Percentiles rank a stretch among this genome's conserved stretches.
phyloP scores from a whole-genome alignment of 2,797 vertebrate genomes.

The Acanthurus tractus region DNA sequence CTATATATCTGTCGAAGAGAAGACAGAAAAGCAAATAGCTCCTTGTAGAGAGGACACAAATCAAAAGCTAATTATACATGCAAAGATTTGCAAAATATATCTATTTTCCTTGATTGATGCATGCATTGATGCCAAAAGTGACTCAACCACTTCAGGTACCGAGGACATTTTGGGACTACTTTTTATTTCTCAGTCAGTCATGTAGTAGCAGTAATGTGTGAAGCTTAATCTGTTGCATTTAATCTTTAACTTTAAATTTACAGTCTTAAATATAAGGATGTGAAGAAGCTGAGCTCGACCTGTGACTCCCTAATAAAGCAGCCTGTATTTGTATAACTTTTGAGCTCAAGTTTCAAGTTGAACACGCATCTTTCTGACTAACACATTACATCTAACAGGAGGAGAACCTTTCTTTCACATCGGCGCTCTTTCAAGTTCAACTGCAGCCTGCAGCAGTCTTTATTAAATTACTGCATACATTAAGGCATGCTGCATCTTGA shows the following conservation, averaged over 20 bases:
- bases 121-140: too few relatives aligned
- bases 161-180: not conserved
- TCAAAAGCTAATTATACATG: too few relatives aligned
- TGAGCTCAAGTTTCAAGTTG: conserved; percentile 39
- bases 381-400: conserved; percentile 48
- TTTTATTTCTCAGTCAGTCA: not conserved
- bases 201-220: not conserved
- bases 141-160: not conserved
- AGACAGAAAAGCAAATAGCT: too few relatives aligned
- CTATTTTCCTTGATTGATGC: too few relatives aligned
- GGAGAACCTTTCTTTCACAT: conserved; percentile 52
- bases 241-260: not conserved
- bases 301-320: conserved; percentile 1
- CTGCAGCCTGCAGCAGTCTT: conserved; percentile 58
- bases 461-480: conserved; percentile 65
- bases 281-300: conserved; percentile 3
- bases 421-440: conserved; percentile 58
- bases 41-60: too few relatives aligned
- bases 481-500: conserved; percentile 61
- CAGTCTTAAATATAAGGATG: not conserved
- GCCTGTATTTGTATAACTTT: conserved; percentile 17
- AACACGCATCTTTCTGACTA: conserved; percentile 24
- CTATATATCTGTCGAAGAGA: too few relatives aligned
- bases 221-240: not conserved
- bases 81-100: too few relatives aligned